phyloP scores from a whole-genome alignment of 1,140 invertebrate genomes.

The Ips nitidus region DNA sequence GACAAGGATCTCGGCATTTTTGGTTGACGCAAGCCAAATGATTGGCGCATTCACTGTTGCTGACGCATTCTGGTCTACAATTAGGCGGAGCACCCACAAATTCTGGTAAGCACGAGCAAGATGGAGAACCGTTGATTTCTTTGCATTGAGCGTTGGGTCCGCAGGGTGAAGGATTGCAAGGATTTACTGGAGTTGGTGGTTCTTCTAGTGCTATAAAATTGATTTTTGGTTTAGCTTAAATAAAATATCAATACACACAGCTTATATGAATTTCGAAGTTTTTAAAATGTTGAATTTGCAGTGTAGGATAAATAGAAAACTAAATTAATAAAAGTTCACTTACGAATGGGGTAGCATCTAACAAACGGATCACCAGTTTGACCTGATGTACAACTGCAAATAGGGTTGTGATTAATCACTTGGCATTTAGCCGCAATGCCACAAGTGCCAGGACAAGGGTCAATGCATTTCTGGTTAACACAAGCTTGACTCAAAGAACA shows the following conservation, averaged over 20 bases:
- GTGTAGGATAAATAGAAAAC: too few species aligned
- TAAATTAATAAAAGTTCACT: constrained; percentile 33
- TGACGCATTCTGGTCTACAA: constrained; percentile 78
- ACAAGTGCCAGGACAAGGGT: constrained; percentile 75
- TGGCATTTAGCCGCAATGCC: constrained; percentile 70
- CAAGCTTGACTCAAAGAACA: constrained; percentile 62
- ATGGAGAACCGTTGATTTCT: constrained; percentile 73
- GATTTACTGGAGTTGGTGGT: constrained; percentile 53
- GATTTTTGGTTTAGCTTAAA: neutral
- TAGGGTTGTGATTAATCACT: constrained; percentile 71
- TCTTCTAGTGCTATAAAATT: constrained; percentile 35
- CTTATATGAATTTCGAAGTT: neutral
- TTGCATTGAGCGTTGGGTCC: constrained; percentile 78
- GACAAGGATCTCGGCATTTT: constrained; percentile 82
- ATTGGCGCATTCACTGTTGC: constrained; percentile 75
- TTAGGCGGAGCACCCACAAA: constrained; percentile 82
- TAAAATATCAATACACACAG: neutral
- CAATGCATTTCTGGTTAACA: constrained; percentile 63
- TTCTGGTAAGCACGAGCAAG: constrained; percentile 77
- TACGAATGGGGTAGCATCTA: constrained; percentile 57
- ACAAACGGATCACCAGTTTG: constrained; percentile 72
- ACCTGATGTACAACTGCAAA: constrained; percentile 67
- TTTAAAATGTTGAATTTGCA: too few species aligned
- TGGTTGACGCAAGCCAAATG: constrained; percentile 78
- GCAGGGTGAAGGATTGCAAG: constrained; percentile 82